Evolutionary conservation across 2,113 vertebrate genomes (phyloP), one percentile per base, ranked within the genome.

Genomic region (Colaptes auratus): DNA sequence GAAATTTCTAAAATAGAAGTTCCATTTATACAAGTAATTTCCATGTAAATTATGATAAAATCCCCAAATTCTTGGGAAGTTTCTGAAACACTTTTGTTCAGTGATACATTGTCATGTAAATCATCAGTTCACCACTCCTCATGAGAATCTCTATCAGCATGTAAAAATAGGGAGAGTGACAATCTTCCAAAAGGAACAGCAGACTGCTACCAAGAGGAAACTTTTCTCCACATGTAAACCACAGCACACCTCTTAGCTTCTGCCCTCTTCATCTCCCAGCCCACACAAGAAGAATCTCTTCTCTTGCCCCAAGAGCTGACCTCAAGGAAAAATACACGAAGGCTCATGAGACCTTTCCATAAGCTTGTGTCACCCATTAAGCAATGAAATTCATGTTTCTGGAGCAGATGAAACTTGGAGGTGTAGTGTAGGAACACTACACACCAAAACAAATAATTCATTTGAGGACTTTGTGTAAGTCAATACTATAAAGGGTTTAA

Each of bases 151-250:
- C n/a, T 58, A 20, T 36, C 18, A 5, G 19, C 25, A 28, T 7
- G 23, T 35, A 27, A 66, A 89, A 81, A 74, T 24, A 65, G 1
- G 17, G 66, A 73, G 52, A 82, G 9, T 0, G 0, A 48, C 31
- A 75, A 75, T 35, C 13, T 15, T 60, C 11, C 1, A 1, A 53
- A 18, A 59, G 20, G 25, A 89, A 31, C 6, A 59, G 30, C 24
- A 71, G 30, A 11, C 8, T 28, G 20, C 12, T 56, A 35, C 6
- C 10, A 50, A 63, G 12, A 30, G 42, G 18, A 75, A 87, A 13
- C 5, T 14, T 84, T 30, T 10, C n/a, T 61, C 7, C 2, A 1
- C 17, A 10, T 3, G 24, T 6, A 72, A 60, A 50, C 14, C 1
- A 1, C 11, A 28, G 20, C 10, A 28, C 39, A 66, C 24, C 15